These are phyloP conservation scores for Halictus ligatus DNA, from an alignment of 2,888 invertebrate genomes.

Conservation along the genomic window DNA sequence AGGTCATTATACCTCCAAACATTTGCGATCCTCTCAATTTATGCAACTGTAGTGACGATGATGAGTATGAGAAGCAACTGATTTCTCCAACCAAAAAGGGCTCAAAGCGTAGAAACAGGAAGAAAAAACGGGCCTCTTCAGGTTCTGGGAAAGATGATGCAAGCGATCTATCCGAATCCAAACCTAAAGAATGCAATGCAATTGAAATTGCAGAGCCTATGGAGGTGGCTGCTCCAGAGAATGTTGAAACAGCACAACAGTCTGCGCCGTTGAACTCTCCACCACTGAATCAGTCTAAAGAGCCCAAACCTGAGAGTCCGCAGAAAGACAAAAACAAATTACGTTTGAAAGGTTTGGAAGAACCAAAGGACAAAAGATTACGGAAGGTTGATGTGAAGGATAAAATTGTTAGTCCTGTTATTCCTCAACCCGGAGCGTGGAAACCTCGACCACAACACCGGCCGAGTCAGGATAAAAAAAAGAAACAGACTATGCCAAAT, in stretches of 20 bases:
- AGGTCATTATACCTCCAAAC: constrained; percentile 96
- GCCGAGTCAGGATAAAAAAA: constrained; percentile 84
- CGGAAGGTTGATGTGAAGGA: constrained; percentile 91
- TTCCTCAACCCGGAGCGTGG: constrained; percentile 95
- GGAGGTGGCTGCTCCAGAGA: constrained; percentile 36
- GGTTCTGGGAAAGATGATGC: constrained; percentile 84
- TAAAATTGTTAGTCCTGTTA: constrained; percentile 96
- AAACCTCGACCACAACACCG: constrained; percentile 86
- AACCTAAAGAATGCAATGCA: constrained; percentile 74
- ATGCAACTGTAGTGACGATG: constrained; percentile 89
- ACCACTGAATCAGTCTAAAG: constrained; percentile 59
- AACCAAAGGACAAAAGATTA: constrained; percentile 80
- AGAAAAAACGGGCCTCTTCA: constrained; percentile 87
- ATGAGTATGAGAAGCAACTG: constrained; percentile 92
- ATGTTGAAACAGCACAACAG: constrained; percentile 33
- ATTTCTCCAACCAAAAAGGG: constrained; percentile 89
- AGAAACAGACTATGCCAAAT: constrained; percentile 83
- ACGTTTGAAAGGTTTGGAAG: constrained; percentile 80
- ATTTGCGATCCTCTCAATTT: constrained; percentile 96
- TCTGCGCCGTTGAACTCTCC: constrained; percentile 35
- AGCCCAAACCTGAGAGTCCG: constrained; percentile 70
- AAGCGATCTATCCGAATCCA: constrained; percentile 85
- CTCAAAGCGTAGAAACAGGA: constrained; percentile 88
- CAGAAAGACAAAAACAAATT: constrained; percentile 78
- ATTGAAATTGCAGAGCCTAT: constrained; percentile 43